phyloP scores from a whole-genome alignment of 1,140 invertebrate genomes.

The Scaptodrosophila lebanonensis region DNA sequence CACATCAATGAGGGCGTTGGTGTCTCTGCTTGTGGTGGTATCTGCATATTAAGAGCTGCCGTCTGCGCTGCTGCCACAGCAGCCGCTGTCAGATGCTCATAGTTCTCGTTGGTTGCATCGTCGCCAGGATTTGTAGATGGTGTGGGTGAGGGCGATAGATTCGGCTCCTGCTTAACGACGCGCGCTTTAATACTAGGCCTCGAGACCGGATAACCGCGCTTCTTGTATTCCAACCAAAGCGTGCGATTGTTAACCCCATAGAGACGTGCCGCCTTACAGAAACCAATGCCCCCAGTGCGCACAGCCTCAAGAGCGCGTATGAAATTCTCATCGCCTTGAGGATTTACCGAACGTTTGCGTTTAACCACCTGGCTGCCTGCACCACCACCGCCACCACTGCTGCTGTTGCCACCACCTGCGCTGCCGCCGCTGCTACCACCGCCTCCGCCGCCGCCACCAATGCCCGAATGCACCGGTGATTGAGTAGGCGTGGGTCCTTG shows the following conservation, averaged over 20 bases:
- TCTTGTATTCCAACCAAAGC: conserved; percentile 90
- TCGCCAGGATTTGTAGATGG: conserved; percentile 65
- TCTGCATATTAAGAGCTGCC: conserved; percentile 79
- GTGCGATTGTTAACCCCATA: conserved; percentile 90
- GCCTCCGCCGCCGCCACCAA: conserved; percentile 27
- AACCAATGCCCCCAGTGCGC: conserved; percentile 88
- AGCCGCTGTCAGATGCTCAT: conserved; percentile 76
- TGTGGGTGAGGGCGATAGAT: conserved; percentile 79
- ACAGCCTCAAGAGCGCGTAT: conserved; percentile 87
- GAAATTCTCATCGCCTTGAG: conserved; percentile 88
- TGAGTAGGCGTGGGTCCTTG: conserved; percentile 75
- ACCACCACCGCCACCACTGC: conserved; percentile 45
- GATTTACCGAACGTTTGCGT: conserved; percentile 82
- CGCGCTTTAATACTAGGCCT: conserved; percentile 85
- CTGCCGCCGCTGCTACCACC: conserved; percentile 36
- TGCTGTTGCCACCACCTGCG: conserved; percentile 16
- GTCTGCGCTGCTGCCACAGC: conserved; percentile 52
- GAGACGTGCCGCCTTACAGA: conserved; percentile 88
- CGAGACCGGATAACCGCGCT: conserved; percentile 87
- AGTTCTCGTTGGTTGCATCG: conserved; percentile 69
- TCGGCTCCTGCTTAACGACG: conserved; percentile 81
- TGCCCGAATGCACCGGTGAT: conserved; percentile 64
- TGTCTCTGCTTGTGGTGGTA: conserved; percentile 78
- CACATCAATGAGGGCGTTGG: conserved; percentile 77
- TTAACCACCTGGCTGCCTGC: conserved; percentile 78